Base-by-base conservation (phyloP, 2,888 invertebrate species). In the Erebia palarica region DNA sequence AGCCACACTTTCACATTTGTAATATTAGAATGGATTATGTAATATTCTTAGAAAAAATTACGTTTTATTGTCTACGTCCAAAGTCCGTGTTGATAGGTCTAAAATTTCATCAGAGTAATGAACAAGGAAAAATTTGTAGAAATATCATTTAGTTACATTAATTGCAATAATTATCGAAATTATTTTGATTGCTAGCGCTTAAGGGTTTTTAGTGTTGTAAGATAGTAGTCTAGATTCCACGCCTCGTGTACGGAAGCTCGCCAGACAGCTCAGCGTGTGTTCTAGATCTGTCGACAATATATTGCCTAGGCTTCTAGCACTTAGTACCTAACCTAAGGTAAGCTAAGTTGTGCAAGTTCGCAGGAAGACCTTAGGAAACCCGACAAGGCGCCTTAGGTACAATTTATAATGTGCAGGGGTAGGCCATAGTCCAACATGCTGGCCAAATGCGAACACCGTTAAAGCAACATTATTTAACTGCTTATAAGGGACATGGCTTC, bases 241-340 rank as follows among this genome's bases (percentile, higher is more conserved):
- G 42, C 68, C 64, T 71, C 49, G 47, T 55, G 71, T 49, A 64
- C 71, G 71, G 73, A 71, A 71, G 66, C 16, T n/a, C 7, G 47
- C 21, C 5, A 64, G 14, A 16, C 60, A n/a, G 53, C 18, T 16
- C 59, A 44, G 55, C 58, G 57, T 53, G 61, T 68, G 68, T 44
- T 47, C 74, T 61, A 72, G 65, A 72, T 74, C 47, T 65, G 65
- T 72, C 67, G 55, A 60, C 55, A 60, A 59, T 55, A 61, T 59
- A 60, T 57, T 27, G 49, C 67, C 66, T 64, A 51, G 59, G 51
- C 51, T 51, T 58, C 66, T 44, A 58, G 18, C 36, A 55, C 13
- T 13, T 55, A 36, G 7, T 21, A 7, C 57, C n/a, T 36, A 36
- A 7, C 36, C 36, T 7, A 36, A 36, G 36, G 36, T 36, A 36